Evolutionary conservation across 2,888 invertebrate species (phyloP), one percentile per base, ranked within the genome.

Genomic region (Plusia festucae): DNA sequence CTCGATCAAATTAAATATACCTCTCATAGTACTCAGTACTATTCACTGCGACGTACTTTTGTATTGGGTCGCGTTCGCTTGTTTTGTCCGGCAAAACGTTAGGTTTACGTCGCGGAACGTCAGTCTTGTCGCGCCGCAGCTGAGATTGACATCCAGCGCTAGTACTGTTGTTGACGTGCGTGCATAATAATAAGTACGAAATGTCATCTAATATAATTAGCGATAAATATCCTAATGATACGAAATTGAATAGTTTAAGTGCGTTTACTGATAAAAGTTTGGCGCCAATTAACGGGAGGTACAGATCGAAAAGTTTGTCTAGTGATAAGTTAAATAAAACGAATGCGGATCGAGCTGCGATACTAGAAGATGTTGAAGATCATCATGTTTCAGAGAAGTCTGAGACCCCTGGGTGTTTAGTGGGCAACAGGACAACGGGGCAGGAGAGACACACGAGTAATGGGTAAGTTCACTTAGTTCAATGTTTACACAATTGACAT

Each of bases 261-360:
- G 89, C 89, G 59, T 88, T 92, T 76, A 78, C 85, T 78, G 94
- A 94, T 88, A 94, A 91, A 84, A 90, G 88, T 82, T 86, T 92
- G 64, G 86, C 90, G 68, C 91, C 93, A 53, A 76, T 93, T 60
- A 93, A 91, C 71, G 88, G 86, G 54, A 88, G 93, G 81, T 93
- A 92, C 79, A 88, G 93, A 65, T 93, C 94, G 44, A 94, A 92
- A 74, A 95, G 95, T 92, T 90, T 95, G 78, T 94, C 95, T 46
- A 93, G 93, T 92, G 95, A 95, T 90, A 95, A 95, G 86, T 91
- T 95, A 82, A 94, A 93, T 76, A 90, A 93, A 82, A 85, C 87
- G 18, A 93, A 93, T 76, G 92, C 91, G 58, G 95, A 95, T 81
- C 89, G 94, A 13, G 91, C 93, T 8, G 95, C 94, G 32, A 95